phyloP scores from a whole-genome alignment of 1,140 invertebrate genomes.

The Aphidius gifuensis region DNA sequence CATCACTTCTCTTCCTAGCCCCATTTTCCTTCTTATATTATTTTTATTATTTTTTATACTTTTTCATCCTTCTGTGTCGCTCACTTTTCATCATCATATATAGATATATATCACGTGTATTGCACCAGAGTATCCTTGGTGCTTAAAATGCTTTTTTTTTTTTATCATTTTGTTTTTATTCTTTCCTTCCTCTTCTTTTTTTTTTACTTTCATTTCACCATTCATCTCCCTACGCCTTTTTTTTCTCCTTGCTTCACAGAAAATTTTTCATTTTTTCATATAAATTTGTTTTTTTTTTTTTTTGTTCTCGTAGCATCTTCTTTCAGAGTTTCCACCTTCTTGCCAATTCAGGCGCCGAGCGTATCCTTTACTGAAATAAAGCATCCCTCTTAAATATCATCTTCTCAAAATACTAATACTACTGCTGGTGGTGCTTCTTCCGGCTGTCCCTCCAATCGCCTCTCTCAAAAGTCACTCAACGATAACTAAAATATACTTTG shows the following conservation, averaged over 20 bases:
- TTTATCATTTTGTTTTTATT: not conserved
- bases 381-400: not conserved
- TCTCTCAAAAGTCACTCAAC: no score
- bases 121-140: constrained; percentile 1
- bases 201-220: not conserved
- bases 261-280: no score
- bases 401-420: no score
- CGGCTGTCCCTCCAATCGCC: no score
- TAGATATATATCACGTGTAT: not conserved
- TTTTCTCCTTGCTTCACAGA: not conserved
- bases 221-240: not conserved
- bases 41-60: not conserved
- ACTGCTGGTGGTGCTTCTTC: no score
- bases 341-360: constrained; percentile 2
- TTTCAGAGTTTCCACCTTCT: not conserved
- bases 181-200: not conserved
- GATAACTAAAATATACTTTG: no score
- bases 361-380: constrained; percentile 3
- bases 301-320: not conserved
- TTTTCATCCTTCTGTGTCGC: constrained; percentile 1
- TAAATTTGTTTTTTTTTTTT: not conserved
- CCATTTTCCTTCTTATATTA: not conserved
- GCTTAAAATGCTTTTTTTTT: constrained; percentile 9
- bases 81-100: not conserved
- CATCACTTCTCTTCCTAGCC: constrained; percentile 1